These are phyloP conservation scores for Popillia japonica DNA, from an alignment of 1,140 invertebrate genomes.

Conservation along the genomic window DNA sequence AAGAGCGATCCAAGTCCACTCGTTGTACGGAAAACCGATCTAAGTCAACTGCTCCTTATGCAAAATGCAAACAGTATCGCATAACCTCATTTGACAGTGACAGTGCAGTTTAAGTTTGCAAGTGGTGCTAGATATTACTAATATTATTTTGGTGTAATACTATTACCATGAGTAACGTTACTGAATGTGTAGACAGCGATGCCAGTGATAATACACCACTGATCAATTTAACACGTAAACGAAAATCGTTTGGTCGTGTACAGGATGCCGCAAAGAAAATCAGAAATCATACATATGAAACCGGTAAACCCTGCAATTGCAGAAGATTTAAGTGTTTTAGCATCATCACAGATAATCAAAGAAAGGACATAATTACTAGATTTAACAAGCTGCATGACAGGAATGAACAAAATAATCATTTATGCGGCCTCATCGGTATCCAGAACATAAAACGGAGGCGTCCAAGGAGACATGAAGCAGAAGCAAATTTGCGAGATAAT, in stretches of 20 bases:
- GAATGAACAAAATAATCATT: conserved; percentile 32
- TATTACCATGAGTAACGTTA: background rate
- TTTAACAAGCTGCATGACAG: conserved; percentile 21
- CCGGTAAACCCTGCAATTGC: conserved; percentile 7
- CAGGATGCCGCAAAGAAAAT: conserved; percentile 12
- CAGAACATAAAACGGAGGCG: background rate
- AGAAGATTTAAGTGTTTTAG: conserved; percentile 36
- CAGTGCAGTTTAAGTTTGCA: too few relatives aligned
- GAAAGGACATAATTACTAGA: background rate
- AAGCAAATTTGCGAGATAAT: conserved; percentile 30
- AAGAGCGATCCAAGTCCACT: too few relatives aligned
- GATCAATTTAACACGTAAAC: conserved; percentile 17
- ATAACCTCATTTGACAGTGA: too few relatives aligned
- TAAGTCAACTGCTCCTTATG: too few relatives aligned
- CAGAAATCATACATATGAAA: conserved; percentile 33
- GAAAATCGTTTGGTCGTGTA: background rate
- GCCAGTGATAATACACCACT: background rate
- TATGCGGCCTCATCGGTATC: conserved; percentile 35
- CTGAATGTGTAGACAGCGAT: background rate
- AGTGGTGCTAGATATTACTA: too few relatives aligned
- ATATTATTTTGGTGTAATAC: too few relatives aligned
- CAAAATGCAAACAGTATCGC: too few relatives aligned
- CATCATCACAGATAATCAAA: background rate
- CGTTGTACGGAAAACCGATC: too few relatives aligned
- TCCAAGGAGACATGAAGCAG: background rate